Percentiles rank a stretch among this genome's conserved stretches.
Evolutionary conservation across 1,140 invertebrate species (phyloP).

Genomic region (Cepaea nemoralis): DNA sequence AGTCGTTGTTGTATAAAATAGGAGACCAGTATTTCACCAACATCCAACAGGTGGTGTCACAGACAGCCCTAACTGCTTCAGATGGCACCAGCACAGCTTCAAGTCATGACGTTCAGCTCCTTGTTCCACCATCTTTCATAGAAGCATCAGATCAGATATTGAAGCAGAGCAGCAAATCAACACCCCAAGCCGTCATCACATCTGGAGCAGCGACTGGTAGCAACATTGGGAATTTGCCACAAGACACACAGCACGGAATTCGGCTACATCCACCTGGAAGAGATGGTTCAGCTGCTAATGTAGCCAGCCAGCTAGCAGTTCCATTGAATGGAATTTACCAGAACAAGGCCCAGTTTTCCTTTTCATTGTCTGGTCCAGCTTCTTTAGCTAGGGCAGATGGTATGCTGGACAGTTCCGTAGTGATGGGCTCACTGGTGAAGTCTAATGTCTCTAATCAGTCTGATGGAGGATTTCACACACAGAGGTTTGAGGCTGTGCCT

Average conservation of each 20-base stretch:
- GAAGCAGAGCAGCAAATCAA: neutral
- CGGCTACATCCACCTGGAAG: neutral
- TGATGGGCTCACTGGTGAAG: neutral
- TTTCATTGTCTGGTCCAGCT: conserved; percentile 17
- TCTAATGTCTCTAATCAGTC: too few relatives aligned
- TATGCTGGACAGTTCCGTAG: neutral
- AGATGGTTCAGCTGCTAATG: too few relatives aligned
- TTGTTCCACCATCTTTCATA: conserved; percentile 32
- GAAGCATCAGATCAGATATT: conserved; percentile 31
- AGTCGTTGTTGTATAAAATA: conserved; percentile 23
- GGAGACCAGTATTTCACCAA: conserved; percentile 25
- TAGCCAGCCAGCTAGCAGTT: neutral
- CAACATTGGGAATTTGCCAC: neutral
- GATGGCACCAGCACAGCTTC: neutral
- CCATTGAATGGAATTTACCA: conserved; percentile 24
- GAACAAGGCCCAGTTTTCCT: conserved; percentile 18
- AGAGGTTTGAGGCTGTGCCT: neutral
- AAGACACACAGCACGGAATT: neutral
- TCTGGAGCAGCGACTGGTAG: neutral
- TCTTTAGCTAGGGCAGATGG: neutral
- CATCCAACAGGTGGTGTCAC: neutral
- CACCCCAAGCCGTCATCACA: neutral
- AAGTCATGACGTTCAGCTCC: conserved; percentile 24
- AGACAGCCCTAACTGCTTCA: neutral
- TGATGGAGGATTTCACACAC: neutral